Conservation (phyloP, 1,140 invertebrate genomes). For the Microplitis mediator region DNA sequence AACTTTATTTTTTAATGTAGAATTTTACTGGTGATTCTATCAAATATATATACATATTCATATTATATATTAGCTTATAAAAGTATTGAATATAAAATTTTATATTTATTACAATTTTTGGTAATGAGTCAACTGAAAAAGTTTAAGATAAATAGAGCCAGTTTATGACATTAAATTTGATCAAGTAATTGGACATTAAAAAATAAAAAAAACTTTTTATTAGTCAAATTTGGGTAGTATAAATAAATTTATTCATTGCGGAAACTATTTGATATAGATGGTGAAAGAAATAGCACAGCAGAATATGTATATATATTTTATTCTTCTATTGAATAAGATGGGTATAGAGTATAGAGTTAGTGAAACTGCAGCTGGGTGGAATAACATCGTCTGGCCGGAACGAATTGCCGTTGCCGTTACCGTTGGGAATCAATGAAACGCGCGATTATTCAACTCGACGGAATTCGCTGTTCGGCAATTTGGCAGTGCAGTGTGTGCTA, state of each 20-base stretch:
- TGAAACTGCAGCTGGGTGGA: constrained; percentile 8
- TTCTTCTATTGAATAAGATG: constrained; percentile 3
- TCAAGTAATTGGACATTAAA: background rate
- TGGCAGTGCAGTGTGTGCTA: constrained; percentile 24
- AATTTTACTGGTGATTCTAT: too few relatives aligned
- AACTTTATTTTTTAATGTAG: too few relatives aligned
- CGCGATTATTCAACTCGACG: constrained; percentile 35
- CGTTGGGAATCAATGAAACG: constrained; percentile 34
- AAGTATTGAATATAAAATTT: too few relatives aligned
- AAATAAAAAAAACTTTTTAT: background rate
- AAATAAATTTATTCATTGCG: background rate
- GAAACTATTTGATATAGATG: background rate
- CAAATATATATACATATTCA: too few relatives aligned
- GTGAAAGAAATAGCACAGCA: background rate
- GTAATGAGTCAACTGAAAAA: too few relatives aligned
- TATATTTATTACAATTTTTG: too few relatives aligned
- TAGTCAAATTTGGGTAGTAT: too few relatives aligned
- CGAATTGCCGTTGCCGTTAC: constrained; percentile 3
- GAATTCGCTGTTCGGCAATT: constrained; percentile 29
- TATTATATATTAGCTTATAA: too few relatives aligned
- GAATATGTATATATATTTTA: background rate
- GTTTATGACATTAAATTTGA: background rate
- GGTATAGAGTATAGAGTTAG: background rate
- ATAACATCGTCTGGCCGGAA: constrained; percentile 13
- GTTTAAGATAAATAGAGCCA: too few relatives aligned